A percentile compares a stretch with the other conserved stretches of the same genome.
Conservation (phyloP, 2,797 vertebrate species). For the Phrynocephalus forsythii region DNA sequence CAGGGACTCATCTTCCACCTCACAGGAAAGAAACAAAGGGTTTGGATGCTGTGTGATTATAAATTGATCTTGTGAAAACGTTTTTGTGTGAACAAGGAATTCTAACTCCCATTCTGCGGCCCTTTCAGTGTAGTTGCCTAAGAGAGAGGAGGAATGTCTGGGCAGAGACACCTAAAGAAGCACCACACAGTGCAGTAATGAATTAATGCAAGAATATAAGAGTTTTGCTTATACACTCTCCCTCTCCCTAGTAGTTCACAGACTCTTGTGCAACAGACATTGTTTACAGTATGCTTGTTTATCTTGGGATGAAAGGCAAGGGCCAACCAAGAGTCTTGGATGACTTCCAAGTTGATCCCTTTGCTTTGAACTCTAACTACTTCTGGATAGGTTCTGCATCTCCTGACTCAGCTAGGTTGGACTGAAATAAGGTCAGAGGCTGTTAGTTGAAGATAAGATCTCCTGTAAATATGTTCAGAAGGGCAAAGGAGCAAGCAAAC, state of each 20-base stretch:
- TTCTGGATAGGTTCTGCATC: background rate
- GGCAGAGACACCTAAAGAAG: background rate
- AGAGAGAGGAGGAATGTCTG: background rate
- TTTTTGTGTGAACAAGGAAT: background rate
- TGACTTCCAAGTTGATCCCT: constrained; percentile 11
- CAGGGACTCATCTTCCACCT: no score
- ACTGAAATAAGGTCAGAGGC: constrained; percentile 2
- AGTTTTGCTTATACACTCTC: background rate
- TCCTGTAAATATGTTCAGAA: constrained; percentile 1
- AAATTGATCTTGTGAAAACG: background rate
- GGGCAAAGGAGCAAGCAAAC: constrained; percentile 15
- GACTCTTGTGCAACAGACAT: background rate
- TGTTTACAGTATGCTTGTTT: constrained; percentile 16
- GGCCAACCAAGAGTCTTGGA: background rate
- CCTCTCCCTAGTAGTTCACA: background rate
- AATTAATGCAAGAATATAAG: constrained; percentile 1
- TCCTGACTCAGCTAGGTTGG: background rate
- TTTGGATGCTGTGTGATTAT: background rate
- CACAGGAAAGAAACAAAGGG: no score
- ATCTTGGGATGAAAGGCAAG: constrained; percentile 15
- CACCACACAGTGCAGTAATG: background rate
- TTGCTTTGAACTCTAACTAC: constrained; percentile 17
- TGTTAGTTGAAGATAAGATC: constrained; percentile 19
- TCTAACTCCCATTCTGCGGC: background rate
- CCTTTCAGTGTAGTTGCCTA: background rate